These are phyloP conservation scores for Gambusia affinis DNA, from an alignment of 2,113 vertebrate genomes.

Conservation along the genomic window DNA sequence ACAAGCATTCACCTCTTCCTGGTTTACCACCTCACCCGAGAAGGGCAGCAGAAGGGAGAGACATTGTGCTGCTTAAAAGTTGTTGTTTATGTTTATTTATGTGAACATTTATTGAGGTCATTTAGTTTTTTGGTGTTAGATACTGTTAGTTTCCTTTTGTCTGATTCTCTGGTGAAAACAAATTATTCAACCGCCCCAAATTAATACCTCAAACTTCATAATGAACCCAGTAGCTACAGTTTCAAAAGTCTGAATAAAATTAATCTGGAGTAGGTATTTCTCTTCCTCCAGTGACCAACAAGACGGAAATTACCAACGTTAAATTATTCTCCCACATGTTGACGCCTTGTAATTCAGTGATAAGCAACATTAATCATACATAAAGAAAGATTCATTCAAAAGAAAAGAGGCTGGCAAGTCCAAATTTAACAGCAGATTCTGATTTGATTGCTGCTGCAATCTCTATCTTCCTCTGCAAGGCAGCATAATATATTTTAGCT, in stretches of 20 bases:
- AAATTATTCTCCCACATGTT: not conserved
- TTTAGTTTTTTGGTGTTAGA: not conserved
- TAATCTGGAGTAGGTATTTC: not conserved
- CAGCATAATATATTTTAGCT: not conserved
- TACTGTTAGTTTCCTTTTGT: not conserved
- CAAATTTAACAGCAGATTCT: not conserved
- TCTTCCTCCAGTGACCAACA: not conserved
- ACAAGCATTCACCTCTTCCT: not conserved
- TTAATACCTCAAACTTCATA: not conserved
- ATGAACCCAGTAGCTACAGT: too few relatives aligned
- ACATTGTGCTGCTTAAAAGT: not conserved
- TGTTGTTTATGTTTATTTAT: not conserved
- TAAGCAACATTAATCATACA: slow-evolving; percentile 2
- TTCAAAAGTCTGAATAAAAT: not conserved
- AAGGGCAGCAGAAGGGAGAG: not conserved
- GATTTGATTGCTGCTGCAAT: not conserved
- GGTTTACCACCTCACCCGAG: not conserved
- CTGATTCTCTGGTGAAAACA: not conserved
- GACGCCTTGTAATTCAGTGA: slow-evolving; percentile 3
- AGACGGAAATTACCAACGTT: not conserved
- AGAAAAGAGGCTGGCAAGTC: not conserved
- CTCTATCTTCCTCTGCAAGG: not conserved
- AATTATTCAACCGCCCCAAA: not conserved
- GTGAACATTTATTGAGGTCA: not conserved
- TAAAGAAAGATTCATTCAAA: not conserved